Evolutionary conservation across 2,797 vertebrate genomes (phyloP).

Genomic region (Pterois miles): DNA sequence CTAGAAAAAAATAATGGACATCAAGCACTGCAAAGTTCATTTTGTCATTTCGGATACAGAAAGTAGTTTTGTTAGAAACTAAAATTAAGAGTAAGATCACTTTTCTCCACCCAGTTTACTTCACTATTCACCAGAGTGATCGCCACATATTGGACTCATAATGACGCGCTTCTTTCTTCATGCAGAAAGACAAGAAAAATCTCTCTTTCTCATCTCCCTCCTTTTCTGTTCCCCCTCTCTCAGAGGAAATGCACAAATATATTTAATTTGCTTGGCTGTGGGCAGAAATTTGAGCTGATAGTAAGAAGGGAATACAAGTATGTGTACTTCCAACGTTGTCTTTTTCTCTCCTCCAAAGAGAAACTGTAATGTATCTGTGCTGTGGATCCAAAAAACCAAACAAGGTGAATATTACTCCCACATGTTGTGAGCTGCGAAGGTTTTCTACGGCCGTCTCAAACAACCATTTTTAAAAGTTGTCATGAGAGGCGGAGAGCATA

Average conservation of each 20-base stretch:
- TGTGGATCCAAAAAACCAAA: constrained; percentile 36
- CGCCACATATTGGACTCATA: constrained; percentile 25
- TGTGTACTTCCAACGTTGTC: constrained; percentile 34
- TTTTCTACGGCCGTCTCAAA: constrained; percentile 44
- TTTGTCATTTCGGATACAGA: constrained; percentile 26
- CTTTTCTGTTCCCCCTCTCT: constrained; percentile 3
- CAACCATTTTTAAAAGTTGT: constrained; percentile 45
- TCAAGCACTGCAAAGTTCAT: constrained; percentile 19
- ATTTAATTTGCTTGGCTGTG: constrained; percentile 52
- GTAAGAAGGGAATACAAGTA: constrained; percentile 33
- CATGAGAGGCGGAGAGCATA: constrained; percentile 9
- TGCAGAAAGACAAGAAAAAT: background rate
- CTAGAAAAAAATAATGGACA: background rate
- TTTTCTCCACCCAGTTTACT: constrained; percentile 16
- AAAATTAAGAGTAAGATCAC: constrained; percentile 28
- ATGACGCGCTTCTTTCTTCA: constrained; percentile 4
- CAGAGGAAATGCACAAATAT: constrained; percentile 51
- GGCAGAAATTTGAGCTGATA: constrained; percentile 37
- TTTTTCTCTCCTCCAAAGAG: constrained; percentile 23
- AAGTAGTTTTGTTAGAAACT: constrained; percentile 42
- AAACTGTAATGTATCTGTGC: constrained; percentile 26
- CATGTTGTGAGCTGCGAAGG: constrained; percentile 45
- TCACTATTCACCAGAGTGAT: constrained; percentile 37
- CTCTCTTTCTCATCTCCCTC: constrained; percentile 3
- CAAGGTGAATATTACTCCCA: constrained; percentile 62